phyloP scores from a whole-genome alignment of 2,797 vertebrate species.

The Monodelphis domestica region DNA sequence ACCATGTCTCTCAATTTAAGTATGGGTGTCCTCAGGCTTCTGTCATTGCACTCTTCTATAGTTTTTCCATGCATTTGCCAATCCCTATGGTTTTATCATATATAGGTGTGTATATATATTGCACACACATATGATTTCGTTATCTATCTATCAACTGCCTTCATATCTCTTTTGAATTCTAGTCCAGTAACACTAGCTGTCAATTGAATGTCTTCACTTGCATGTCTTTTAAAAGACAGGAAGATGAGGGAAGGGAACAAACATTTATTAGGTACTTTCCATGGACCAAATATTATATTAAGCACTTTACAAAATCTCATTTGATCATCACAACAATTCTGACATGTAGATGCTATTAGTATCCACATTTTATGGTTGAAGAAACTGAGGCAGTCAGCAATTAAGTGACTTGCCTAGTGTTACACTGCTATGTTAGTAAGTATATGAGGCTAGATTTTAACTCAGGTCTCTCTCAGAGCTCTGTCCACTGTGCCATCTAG shows the following conservation, averaged over 20 bases:
- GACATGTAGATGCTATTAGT: background rate
- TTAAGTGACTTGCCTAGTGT: background rate
- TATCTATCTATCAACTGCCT: background rate
- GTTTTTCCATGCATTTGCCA: background rate
- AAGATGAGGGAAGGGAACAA: background rate
- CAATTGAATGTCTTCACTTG: background rate
- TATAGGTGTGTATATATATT: background rate
- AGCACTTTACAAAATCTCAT: background rate
- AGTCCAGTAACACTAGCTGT: background rate
- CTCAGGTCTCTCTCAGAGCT: background rate
- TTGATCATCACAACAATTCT: background rate
- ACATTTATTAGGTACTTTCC: background rate
- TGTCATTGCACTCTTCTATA: background rate
- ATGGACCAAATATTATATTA: background rate
- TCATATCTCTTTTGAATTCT: background rate
- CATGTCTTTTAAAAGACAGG: background rate
- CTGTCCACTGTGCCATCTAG: background rate
- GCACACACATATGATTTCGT: too few relatives aligned
- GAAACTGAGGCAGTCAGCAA: background rate
- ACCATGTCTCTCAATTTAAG: background rate
- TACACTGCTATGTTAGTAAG: background rate
- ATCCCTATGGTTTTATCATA: background rate
- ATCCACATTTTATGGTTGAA: background rate
- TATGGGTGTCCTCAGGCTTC: background rate
- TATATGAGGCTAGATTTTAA: background rate